Percentiles rank a stretch among this genome's conserved stretches.
Evolutionary conservation across 37 sponge, comb jelly and placozoan genomes (phyloP).

Genomic region (Ianthella basta): DNA sequence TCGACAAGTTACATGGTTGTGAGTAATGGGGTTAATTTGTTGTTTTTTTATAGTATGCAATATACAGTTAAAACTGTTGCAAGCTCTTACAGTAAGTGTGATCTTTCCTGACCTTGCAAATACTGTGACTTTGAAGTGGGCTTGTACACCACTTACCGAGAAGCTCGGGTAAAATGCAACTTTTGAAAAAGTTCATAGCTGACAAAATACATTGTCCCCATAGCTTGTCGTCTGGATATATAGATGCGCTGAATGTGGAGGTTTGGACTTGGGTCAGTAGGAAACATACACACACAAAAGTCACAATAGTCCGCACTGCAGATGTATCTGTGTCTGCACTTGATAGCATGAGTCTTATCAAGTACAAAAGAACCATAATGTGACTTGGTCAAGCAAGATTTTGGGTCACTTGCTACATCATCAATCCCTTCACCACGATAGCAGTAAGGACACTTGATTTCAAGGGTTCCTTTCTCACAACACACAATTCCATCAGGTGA

Average conservation of each 20-base stretch:
- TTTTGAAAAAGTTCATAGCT: slow-evolving; percentile 32
- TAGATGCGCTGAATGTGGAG: slow-evolving; percentile 47
- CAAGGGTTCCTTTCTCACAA: slow-evolving; percentile 31
- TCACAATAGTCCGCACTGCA: slow-evolving; percentile 54
- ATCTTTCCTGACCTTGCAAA: no score
- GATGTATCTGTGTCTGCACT: slow-evolving; percentile 49
- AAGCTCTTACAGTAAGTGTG: no score
- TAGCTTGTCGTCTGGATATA: slow-evolving; percentile 31
- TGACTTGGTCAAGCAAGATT: slow-evolving; percentile 4
- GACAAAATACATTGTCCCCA: slow-evolving; percentile 11
- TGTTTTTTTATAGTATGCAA: no score
- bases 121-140: no score
- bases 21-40: no score
- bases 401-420: slow-evolving; percentile 18
- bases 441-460: slow-evolving; percentile 47
- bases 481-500: slow-evolving; percentile 30
- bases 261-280: neutral
- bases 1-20: no score
- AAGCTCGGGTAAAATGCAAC: slow-evolving; percentile 44
- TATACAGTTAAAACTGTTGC: no score
- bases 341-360: slow-evolving; percentile 37
- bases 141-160: slow-evolving; percentile 59
- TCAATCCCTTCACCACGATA: slow-evolving; percentile 3
- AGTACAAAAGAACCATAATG: neutral
- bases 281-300: slow-evolving; percentile 51